phyloP scores from a whole-genome alignment of 2,888 invertebrate species.

The Erebia aethiops region DNA sequence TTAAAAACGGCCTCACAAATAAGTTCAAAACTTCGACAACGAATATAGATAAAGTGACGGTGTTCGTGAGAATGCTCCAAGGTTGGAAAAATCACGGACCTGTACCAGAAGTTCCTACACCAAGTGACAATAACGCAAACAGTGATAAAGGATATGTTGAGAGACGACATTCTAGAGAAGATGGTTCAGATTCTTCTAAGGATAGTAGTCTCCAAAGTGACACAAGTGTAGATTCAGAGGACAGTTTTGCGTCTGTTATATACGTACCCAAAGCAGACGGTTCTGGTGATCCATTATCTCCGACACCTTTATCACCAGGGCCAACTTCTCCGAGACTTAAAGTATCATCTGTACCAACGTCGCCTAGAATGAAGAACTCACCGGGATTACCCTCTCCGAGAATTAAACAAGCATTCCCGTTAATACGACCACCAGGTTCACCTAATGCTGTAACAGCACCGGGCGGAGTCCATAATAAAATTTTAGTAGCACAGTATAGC shows the following conservation, averaged over 20 bases:
- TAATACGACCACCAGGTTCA: conserved; percentile 84
- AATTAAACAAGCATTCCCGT: conserved; percentile 85
- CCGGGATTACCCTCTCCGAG: conserved; percentile 86
- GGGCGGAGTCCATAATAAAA: conserved; percentile 75
- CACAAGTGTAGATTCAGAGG: conserved; percentile 96
- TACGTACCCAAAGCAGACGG: conserved; percentile 93
- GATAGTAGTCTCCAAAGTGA: conserved; percentile 96
- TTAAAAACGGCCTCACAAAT: conserved; percentile 92
- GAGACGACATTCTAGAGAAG: conserved; percentile 91
- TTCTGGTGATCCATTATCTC: conserved; percentile 81
- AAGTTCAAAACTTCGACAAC: conserved; percentile 92
- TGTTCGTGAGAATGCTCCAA: conserved; percentile 93
- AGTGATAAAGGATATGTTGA: conserved; percentile 80
- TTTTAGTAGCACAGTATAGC: conserved; percentile 83
- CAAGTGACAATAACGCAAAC: conserved; percentile 71
- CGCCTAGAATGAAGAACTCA: conserved; percentile 88
- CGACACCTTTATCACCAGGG: conserved; percentile 83
- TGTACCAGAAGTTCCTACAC: conserved; percentile 72
- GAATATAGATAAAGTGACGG: conserved; percentile 92
- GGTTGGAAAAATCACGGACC: conserved; percentile 88
- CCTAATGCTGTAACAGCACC: conserved; percentile 82
- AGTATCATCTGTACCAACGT: conserved; percentile 89
- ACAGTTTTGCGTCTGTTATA: conserved; percentile 96
- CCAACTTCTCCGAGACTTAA: conserved; percentile 85
- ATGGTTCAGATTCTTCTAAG: conserved; percentile 94